These are phyloP conservation scores for Castor canadensis DNA, from an alignment of 2,113 vertebrate genomes.

Conservation along the genomic window DNA sequence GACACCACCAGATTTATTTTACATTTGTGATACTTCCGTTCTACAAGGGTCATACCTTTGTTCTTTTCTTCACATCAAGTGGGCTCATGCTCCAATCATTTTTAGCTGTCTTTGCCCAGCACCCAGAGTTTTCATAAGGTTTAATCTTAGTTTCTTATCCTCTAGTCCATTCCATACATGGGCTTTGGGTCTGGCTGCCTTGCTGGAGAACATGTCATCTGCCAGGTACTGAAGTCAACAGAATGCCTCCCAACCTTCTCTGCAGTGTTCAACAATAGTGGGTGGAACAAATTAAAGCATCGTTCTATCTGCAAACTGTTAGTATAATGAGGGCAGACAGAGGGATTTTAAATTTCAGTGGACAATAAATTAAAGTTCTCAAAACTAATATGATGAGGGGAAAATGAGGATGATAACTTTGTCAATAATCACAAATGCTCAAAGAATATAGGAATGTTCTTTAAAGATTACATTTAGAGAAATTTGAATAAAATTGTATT, in stretches of 20 bases:
- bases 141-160: background rate
- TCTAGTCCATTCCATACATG: background rate
- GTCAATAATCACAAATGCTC: background rate
- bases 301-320: background rate
- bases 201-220: background rate
- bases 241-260: background rate
- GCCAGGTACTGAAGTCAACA: background rate
- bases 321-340: background rate
- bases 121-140: background rate
- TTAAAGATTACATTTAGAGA: background rate
- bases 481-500: background rate
- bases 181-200: fast-evolving
- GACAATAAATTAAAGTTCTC: background rate
- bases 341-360: background rate
- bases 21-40: background rate
- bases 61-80: background rate
- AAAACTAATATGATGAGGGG: background rate
- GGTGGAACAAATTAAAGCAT: background rate
- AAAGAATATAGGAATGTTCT: background rate
- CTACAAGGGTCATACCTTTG: background rate
- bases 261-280: background rate
- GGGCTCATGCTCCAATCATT: background rate
- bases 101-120: background rate
- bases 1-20: background rate
- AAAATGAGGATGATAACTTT: background rate